Percentiles rank a stretch among this genome's conserved stretches.
These are phyloP conservation scores for Siniperca obscura DNA, from an alignment of 2,797 vertebrate genomes.

Conservation along the genomic window DNA sequence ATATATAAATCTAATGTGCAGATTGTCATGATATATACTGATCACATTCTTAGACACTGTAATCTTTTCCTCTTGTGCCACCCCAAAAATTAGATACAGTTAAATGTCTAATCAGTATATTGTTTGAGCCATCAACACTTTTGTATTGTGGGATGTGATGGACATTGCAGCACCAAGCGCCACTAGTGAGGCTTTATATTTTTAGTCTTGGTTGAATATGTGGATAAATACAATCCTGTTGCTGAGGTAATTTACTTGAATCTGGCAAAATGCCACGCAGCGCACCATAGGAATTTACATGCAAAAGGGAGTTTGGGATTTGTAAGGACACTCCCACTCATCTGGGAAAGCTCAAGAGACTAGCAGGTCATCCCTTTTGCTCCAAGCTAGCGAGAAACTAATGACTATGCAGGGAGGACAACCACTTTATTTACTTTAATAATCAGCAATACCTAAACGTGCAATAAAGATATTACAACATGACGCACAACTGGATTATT, in stretches of 20 bases:
- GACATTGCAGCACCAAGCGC: neutral
- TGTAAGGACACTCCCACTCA: constrained; percentile 58
- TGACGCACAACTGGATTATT: constrained; percentile 13
- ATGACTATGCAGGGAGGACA: constrained; percentile 60
- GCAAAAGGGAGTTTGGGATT: constrained; percentile 61
- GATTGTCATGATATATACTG: neutral
- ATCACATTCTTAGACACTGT: neutral
- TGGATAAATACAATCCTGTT: constrained; percentile 28
- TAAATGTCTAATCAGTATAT: neutral
- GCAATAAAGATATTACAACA: constrained; percentile 9
- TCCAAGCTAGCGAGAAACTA: constrained; percentile 59
- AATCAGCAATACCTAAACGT: constrained; percentile 32
- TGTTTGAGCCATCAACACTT: neutral
- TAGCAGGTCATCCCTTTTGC: constrained; percentile 58
- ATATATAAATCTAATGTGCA: neutral
- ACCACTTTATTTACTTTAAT: constrained; percentile 20
- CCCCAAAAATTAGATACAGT: neutral
- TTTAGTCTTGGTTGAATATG: constrained; percentile 18
- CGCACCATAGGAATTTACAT: constrained; percentile 64
- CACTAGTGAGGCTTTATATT: neutral
- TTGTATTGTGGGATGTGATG: neutral
- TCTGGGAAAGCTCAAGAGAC: constrained; percentile 69
- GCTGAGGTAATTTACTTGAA: constrained; percentile 43
- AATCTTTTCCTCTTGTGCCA: neutral
- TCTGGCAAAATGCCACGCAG: constrained; percentile 58